A percentile compares a stretch with the other conserved stretches of the same genome.
These are phyloP conservation scores for Mesitornis unicolor DNA, from an alignment of 2,113 vertebrate genomes.

Conservation along the genomic window DNA sequence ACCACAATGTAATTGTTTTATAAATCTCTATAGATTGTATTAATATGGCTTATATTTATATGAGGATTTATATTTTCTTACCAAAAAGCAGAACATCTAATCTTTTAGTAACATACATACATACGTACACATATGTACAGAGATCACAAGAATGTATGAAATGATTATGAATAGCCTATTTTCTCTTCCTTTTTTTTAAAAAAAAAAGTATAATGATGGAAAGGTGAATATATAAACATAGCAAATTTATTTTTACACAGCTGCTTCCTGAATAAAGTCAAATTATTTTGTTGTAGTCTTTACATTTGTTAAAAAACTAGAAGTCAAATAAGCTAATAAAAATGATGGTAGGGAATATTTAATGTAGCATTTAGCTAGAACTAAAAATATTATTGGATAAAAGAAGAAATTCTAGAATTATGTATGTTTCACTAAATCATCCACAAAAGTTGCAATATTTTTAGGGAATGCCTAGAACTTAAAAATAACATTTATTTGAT, in stretches of 20 bases:
- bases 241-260: background rate
- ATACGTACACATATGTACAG: accelerated
- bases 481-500: background rate
- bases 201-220: accelerated
- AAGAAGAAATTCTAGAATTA: background rate
- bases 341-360: background rate
- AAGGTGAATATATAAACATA: background rate
- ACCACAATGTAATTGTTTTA: background rate
- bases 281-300: background rate
- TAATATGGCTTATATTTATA: background rate
- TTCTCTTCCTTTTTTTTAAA: background rate
- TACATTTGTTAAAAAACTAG: background rate
- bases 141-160: background rate
- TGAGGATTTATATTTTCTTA: background rate
- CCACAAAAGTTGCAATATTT: background rate
- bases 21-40: background rate
- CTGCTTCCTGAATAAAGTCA: background rate
- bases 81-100: background rate
- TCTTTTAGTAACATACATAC: accelerated
- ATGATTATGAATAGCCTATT: background rate
- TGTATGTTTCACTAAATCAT: background rate
- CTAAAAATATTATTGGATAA: background rate
- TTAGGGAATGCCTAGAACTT: background rate
- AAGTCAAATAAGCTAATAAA: background rate
- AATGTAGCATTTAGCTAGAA: background rate